Conservation (phyloP, 2,113 vertebrate genomes). For the Chlamydotis undulata region DNA sequence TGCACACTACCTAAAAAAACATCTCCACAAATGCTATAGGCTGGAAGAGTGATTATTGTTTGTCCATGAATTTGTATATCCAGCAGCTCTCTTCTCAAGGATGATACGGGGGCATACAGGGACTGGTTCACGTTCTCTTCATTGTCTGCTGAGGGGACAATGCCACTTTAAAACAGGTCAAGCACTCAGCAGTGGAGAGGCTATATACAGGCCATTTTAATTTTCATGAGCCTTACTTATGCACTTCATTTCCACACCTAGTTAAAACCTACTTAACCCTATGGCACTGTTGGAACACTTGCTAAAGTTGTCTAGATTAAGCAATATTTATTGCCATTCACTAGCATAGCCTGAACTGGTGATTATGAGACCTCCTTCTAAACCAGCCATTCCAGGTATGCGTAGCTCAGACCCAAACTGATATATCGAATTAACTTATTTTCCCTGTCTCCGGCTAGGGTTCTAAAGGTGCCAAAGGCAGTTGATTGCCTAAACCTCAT, state of each 20-base stretch:
- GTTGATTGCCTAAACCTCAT: neutral
- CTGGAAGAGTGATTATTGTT: neutral
- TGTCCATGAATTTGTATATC: neutral
- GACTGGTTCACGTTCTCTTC: neutral
- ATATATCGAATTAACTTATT: neutral
- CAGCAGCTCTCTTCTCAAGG: neutral
- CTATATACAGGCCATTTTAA: neutral
- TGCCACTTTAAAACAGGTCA: neutral
- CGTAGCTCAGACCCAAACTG: neutral
- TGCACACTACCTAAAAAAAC: neutral
- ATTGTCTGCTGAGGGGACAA: neutral
- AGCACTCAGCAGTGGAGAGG: neutral
- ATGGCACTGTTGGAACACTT: neutral
- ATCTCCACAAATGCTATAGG: neutral
- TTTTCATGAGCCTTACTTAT: neutral
- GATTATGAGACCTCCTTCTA: neutral
- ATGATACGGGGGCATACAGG: neutral
- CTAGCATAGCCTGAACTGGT: neutral
- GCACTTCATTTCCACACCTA: neutral
- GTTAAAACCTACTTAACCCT: neutral
- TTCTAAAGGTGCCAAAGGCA: neutral
- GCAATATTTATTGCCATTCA: neutral
- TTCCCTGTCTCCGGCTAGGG: neutral
- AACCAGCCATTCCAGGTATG: neutral
- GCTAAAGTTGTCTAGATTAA: neutral